Evolutionary conservation across 2,797 vertebrate species (phyloP), one percentile per base, ranked within the genome.

Genomic region (Aldrovandia affinis): DNA sequence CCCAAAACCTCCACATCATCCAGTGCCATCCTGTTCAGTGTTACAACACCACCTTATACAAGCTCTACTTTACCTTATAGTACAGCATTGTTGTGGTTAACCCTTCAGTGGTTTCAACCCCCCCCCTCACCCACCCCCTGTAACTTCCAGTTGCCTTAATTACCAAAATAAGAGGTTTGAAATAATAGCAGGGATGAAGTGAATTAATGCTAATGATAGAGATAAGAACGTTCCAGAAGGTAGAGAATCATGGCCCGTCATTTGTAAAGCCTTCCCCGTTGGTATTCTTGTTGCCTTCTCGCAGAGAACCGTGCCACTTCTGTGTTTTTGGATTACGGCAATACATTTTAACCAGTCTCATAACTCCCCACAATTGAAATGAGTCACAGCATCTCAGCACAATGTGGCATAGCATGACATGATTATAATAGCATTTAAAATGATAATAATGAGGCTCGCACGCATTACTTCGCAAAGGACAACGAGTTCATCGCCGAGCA

Each of bases 111-210:
- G 2, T 77, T 77, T n/a, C 39, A 44, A 47, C 9, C 22, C 36
- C 25, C 59, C 33, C 33, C 30, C 63, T 28, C 9, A 33, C 63
- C 63, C 63, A n/a, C 3, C 63, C n/a, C 63, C 28, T 18, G 18
- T 73, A 73, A 73, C 42, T 47, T 77, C 47, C 73, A 3, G 42
- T 47, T n/a, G 14, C 33, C 68, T 73, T 73, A 77, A 77, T 47
- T 77, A 47, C 73, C 73, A n/a, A 47, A 44, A 77, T 77, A 47
- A 77, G 73, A 47, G 73, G 73, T 77, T 77, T 47, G 73, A 39
- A n/a, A 77, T 77, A 77, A 77, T 77, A 83, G 50, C 33, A 39
- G 36, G 80, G 55, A 81, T 59, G 73, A 77, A 77, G 73, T 47
- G 22, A 77, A 77, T 77, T 77, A 77, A 77, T 77, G 73, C 42